Conservation (phyloP, 2,113 vertebrate genomes). For the Macrotus californicus region DNA sequence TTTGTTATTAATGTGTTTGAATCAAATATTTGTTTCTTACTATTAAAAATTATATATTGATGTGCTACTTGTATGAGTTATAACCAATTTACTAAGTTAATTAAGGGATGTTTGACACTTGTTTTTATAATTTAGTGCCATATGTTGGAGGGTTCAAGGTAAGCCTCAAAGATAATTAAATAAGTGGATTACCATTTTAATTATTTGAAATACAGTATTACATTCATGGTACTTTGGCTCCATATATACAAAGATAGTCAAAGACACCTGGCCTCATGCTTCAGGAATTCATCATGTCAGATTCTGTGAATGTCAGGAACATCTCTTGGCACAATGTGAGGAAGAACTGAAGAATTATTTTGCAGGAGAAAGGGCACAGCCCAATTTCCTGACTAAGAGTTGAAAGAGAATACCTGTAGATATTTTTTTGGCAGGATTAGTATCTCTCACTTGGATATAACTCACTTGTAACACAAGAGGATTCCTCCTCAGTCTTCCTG, state of each 20-base stretch:
- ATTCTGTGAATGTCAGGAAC: not conserved
- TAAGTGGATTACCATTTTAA: not conserved
- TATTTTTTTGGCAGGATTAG: not conserved
- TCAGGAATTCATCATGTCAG: not conserved
- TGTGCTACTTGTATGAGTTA: not conserved
- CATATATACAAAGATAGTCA: not conserved
- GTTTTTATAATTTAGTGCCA: conserved; percentile 7
- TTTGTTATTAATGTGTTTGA: not conserved
- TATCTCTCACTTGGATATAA: not conserved
- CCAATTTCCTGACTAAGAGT: not conserved
- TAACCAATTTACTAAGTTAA: conserved; percentile 4
- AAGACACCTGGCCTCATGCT: not conserved
- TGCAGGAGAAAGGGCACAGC: not conserved
- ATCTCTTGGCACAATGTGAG: not conserved
- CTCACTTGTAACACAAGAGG: not conserved
- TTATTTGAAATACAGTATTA: not conserved
- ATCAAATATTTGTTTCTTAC: not conserved
- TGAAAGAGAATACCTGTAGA: not conserved
- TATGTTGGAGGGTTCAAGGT: not conserved
- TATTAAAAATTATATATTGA: not conserved
- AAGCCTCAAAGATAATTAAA: not conserved
- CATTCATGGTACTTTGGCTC: not conserved
- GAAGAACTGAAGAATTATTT: not conserved
- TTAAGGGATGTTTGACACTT: not conserved
- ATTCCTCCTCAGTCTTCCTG: not conserved